These are phyloP conservation scores for Nephila pilipes DNA, from an alignment of 1,140 invertebrate species.

Conservation along the genomic window DNA sequence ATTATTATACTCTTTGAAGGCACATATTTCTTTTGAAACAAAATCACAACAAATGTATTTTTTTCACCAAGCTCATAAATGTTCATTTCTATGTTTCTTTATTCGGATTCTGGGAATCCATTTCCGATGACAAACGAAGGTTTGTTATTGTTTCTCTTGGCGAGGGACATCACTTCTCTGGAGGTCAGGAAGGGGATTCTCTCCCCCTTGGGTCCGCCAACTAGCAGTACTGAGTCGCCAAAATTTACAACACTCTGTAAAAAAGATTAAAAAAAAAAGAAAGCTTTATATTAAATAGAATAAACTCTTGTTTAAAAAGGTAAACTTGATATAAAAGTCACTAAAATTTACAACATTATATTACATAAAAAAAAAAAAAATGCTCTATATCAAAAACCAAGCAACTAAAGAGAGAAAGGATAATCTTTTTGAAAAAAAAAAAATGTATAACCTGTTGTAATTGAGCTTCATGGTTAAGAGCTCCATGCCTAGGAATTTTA, in stretches of 20 bases:
- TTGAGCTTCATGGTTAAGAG: too few relatives aligned
- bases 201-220: slow-evolving; percentile 62
- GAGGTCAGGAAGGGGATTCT: slow-evolving; percentile 66
- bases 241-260: slow-evolving; percentile 73
- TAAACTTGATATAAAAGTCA: too few relatives aligned
- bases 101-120: slow-evolving; percentile 25
- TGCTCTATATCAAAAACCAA: too few relatives aligned
- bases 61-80: background rate
- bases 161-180: slow-evolving; percentile 60
- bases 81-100: background rate
- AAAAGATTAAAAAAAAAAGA: background rate
- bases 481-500: too few relatives aligned
- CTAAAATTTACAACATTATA: too few relatives aligned
- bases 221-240: slow-evolving; percentile 51
- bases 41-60: background rate
- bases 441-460: too few relatives aligned
- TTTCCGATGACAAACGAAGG: background rate
- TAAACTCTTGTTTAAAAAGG: too few relatives aligned
- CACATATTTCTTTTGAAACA: background rate
- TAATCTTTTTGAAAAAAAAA: too few relatives aligned
- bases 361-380: too few relatives aligned
- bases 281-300: too few relatives aligned
- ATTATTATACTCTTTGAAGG: background rate
- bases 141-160: slow-evolving; percentile 41
- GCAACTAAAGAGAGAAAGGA: too few relatives aligned